These are phyloP conservation scores for Tupiocoris notatus DNA, from an alignment of 2,888 invertebrate species.

Conservation along the genomic window DNA sequence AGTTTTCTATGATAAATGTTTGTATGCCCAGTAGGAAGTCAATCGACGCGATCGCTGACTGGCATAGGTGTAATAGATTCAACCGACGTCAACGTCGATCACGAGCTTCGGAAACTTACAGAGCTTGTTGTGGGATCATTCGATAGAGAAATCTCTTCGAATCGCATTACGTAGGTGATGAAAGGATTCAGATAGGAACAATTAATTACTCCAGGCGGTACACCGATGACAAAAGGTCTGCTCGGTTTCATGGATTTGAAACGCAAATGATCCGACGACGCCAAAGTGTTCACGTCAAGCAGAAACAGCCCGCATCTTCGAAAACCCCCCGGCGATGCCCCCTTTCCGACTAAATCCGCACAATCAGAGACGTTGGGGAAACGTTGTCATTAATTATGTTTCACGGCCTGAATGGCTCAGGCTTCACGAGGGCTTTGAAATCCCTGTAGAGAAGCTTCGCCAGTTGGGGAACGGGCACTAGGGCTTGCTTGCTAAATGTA, in stretches of 20 bases:
- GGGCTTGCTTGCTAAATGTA: neutral
- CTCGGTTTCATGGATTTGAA: conserved; percentile 12
- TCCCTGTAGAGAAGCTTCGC: neutral
- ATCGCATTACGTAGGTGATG: neutral
- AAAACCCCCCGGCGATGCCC: neutral
- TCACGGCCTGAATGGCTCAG: neutral
- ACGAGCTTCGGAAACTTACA: no score
- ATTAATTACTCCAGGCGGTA: neutral
- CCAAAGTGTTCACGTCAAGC: neutral
- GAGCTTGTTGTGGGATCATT: neutral
- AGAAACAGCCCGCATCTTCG: neutral
- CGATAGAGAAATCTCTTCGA: neutral
- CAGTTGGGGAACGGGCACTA: neutral
- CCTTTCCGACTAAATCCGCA: conserved; percentile 4
- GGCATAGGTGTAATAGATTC: no score
- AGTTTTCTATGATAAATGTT: no score
- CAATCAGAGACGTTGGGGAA: conserved; percentile 11
- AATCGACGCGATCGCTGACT: no score
- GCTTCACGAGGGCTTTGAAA: conserved; percentile 7
- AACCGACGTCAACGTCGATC: no score
- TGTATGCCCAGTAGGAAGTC: no score
- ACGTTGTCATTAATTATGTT: conserved; percentile 37
- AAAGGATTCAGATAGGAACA: neutral
- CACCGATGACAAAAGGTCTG: neutral
- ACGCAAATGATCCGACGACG: conserved; percentile 32